These are phyloP conservation scores for Xenopus petersii DNA, from an alignment of 2,797 vertebrate genomes.

Conservation along the genomic window DNA sequence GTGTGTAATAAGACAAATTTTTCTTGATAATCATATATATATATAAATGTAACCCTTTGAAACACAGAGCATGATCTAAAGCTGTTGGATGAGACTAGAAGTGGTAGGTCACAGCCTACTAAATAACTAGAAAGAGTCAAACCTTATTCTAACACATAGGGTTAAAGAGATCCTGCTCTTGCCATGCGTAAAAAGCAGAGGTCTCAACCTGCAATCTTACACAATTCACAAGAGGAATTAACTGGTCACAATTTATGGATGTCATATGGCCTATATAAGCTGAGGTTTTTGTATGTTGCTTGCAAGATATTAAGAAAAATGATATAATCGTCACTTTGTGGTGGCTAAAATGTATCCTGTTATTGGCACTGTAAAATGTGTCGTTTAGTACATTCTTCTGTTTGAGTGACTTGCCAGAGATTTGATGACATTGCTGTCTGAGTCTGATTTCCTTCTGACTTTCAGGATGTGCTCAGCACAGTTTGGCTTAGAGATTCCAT, in stretches of 20 bases:
- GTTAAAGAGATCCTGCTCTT: background rate
- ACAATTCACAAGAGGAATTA: background rate
- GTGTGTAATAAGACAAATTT: no score
- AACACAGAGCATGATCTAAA: no score
- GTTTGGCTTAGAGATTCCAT: no score
- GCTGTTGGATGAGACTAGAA: no score
- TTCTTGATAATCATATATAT: no score
- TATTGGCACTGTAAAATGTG: background rate
- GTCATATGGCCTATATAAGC: background rate
- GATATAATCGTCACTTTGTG: slow-evolving; percentile 4
- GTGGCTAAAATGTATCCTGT: slow-evolving; percentile 4
- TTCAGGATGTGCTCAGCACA: background rate
- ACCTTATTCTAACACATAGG: background rate
- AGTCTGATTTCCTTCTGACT: slow-evolving; percentile 1
- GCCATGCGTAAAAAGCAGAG: background rate
- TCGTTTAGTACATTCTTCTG: background rate
- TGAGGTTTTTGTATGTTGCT: background rate
- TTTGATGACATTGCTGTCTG: slow-evolving; percentile 36
- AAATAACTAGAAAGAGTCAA: no score
- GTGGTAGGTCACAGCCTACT: no score
- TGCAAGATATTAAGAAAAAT: background rate
- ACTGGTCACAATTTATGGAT: background rate
- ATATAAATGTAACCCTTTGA: no score
- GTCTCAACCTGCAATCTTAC: background rate
- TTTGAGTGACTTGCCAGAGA: slow-evolving; percentile 33